phyloP scores from a whole-genome alignment of 2,888 invertebrate species.

The Drosophila yooni region DNA sequence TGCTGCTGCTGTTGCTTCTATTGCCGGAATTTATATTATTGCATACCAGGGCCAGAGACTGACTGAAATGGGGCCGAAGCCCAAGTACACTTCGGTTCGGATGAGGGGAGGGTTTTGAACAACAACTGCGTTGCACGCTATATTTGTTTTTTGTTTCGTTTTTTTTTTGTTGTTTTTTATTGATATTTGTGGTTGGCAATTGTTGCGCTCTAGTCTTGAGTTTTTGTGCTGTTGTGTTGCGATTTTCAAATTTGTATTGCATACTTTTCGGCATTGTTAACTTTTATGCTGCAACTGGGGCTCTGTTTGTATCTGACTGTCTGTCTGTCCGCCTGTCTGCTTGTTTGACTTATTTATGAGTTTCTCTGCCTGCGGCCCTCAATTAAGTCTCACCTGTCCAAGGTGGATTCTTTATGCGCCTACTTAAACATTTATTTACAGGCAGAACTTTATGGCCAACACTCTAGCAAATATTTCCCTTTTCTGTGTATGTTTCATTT shows the following conservation, averaged over 20 bases:
- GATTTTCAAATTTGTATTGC: constrained; percentile 53
- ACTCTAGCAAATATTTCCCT: background rate
- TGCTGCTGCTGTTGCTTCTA: constrained; percentile 19
- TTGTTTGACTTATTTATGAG: constrained; percentile 53
- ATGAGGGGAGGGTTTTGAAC: background rate
- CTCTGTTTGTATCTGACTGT: constrained; percentile 4
- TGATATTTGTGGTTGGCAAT: constrained; percentile 71
- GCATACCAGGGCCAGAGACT: constrained; percentile 59
- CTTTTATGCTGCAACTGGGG: constrained; percentile 24
- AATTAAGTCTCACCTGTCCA: constrained; percentile 53
- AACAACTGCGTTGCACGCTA: constrained; percentile 50
- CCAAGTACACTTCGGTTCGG: constrained; percentile 1
- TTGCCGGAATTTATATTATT: constrained; percentile 72
- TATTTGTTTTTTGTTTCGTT: constrained; percentile 37
- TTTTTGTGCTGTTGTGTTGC: constrained; percentile 28
- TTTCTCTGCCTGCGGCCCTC: constrained; percentile 10
- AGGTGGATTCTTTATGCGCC: constrained; percentile 37
- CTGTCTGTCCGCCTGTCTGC: constrained; percentile 6
- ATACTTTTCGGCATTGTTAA: constrained; percentile 63
- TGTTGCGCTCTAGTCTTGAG: constrained; percentile 56
- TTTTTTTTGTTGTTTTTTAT: constrained; percentile 36
- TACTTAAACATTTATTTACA: constrained; percentile 55
- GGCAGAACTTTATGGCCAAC: constrained; percentile 4
- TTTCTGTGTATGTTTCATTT: constrained; percentile 7
- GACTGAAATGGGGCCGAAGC: constrained; percentile 19